Base-by-base conservation (phyloP, 2,797 vertebrate genomes). In the Lagorchestes hirsutus region DNA sequence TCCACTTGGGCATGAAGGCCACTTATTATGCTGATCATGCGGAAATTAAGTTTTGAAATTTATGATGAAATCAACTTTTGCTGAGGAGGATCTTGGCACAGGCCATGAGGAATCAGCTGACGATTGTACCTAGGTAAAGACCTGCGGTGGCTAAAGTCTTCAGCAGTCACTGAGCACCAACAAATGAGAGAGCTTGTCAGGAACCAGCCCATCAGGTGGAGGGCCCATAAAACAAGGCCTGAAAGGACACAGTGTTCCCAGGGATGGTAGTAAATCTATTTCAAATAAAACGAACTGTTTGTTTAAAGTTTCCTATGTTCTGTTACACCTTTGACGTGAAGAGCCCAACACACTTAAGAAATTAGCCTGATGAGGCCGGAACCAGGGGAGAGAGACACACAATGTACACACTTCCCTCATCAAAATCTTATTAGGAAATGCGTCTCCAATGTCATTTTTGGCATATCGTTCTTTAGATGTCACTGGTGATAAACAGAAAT, bases 261-360 rank as follows among this genome's bases (percentile, higher is more conserved):
- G 92, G 95, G 97, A 94, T 58, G 97, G 96, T 67, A 96, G 95
- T 97, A 98, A 98, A 98, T 97, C 97, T 56, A 12, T 97, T 97
- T 97, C 94, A 98, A 97, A 97, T 98, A 98, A 98, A 96, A 95
- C 94, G 96, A 97, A 97, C 93, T 97, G 96, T 97, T 98, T 98
- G 96, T 59, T 97, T 98, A 98, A 96, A 98, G 94, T 97, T 97
- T 94, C 96, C 97, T 52, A 11, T 96, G 97, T 97, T 95, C 96
- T 96, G 34, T 94, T 96, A 97, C 96, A 94, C 90, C 95, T 97
- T 96, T 93, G 96, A 91, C 0, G 3, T 74, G n/a, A 92, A 90
- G 92, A 96, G 94, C 54, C 40, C 90, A 96, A 94, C 91, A 93
- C 95, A 92, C 96, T 95, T 94, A 87, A 97, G 96, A 97, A 95